Evolutionary conservation across 2,888 invertebrate species (phyloP).

Genomic region (Amblyjoppa proteus): DNA sequence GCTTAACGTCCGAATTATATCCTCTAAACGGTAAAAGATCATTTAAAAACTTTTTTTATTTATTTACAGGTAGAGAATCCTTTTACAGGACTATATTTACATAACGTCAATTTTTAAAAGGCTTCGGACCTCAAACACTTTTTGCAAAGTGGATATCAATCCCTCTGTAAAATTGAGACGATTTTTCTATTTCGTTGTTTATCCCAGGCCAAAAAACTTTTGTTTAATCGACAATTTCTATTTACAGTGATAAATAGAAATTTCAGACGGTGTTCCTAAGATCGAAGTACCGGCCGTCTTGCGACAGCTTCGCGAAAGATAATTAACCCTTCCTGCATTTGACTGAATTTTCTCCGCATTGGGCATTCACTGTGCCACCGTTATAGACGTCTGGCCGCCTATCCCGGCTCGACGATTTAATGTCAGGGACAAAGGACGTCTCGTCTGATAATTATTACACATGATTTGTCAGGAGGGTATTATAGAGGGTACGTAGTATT

Average conservation of each 20-base stretch:
- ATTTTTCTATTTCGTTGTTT: not conserved
- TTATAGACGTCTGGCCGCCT: conserved; percentile 21
- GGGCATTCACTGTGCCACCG: not conserved
- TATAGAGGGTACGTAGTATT: conserved; percentile 30
- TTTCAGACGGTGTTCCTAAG: too few species aligned
- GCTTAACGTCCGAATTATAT: not conserved
- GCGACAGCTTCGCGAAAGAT: not conserved
- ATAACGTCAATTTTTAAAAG: too few species aligned
- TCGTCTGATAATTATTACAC: conserved; percentile 62
- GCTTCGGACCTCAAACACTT: not conserved
- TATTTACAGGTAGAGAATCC: too few species aligned
- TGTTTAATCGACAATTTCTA: too few species aligned
- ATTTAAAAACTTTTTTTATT: too few species aligned
- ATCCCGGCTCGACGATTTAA: conserved; percentile 48
- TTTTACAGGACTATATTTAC: too few species aligned
- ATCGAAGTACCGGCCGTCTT: not conserved
- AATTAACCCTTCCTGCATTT: not conserved
- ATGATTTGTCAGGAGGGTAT: conserved; percentile 45
- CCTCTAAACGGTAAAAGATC: not conserved
- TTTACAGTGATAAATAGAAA: too few species aligned
- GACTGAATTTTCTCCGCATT: not conserved
- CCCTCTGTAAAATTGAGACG: not conserved
- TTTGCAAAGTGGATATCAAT: not conserved
- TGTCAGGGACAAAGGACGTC: conserved; percentile 63
- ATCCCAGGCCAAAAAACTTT: too few species aligned